Evolutionary conservation across 2,888 invertebrate genomes (phyloP).

Genomic region (Euzophera pinguis): DNA sequence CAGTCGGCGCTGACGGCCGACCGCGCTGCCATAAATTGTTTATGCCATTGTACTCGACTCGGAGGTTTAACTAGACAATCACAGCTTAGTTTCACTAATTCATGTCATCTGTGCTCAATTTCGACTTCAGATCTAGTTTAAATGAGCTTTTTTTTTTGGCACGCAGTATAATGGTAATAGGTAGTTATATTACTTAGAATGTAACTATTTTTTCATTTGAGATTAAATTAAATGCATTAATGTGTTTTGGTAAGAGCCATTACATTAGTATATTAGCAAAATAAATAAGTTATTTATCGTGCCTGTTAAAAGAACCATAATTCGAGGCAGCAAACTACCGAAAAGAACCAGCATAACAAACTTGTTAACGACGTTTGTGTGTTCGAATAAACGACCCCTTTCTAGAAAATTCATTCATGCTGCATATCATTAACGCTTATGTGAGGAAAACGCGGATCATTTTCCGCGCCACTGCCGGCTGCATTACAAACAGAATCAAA

Average conservation of each 20-base stretch:
- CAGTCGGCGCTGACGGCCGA: background rate
- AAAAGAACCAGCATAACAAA: background rate
- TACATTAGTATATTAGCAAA: too few relatives aligned
- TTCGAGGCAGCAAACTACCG: background rate
- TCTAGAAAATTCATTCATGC: conserved; percentile 26
- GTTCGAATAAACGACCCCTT: conserved; percentile 4
- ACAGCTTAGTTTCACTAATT: background rate
- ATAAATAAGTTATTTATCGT: too few relatives aligned
- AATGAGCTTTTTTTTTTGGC: background rate
- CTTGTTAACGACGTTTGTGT: background rate
- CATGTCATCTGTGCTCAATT: background rate
- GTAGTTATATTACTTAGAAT: too few relatives aligned
- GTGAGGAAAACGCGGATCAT: conserved; percentile 42
- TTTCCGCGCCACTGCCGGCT: conserved; percentile 39
- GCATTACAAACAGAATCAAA: conserved; percentile 49
- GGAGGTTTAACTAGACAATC: conserved; percentile 1
- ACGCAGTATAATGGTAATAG: too few relatives aligned
- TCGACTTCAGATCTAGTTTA: background rate
- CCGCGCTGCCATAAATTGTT: background rate
- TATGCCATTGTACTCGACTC: conserved; percentile 3
- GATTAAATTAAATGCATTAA: too few relatives aligned
- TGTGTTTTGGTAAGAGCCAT: too few relatives aligned
- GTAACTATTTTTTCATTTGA: too few relatives aligned
- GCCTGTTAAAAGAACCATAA: too few relatives aligned
- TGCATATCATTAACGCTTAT: conserved; percentile 39